phyloP scores from a whole-genome alignment of 2,797 vertebrate species.

The Valencia hispanica region DNA sequence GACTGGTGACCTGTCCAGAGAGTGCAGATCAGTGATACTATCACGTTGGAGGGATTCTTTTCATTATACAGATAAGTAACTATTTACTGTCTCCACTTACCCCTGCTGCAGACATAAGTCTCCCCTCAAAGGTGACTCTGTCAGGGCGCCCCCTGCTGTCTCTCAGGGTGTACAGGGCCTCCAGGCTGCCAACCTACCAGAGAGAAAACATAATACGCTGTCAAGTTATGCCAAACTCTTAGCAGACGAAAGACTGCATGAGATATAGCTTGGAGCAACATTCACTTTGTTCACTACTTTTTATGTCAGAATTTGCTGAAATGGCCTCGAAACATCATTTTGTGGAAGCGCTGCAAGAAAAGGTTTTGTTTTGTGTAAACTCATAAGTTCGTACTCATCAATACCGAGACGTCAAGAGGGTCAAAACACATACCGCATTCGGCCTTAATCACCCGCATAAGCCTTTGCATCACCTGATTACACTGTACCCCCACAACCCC shows the following conservation, averaged over 20 bases:
- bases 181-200: slow-evolving; percentile 70
- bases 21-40: slow-evolving; percentile 11
- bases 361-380: not conserved
- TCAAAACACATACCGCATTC: slow-evolving; percentile 44
- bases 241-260: not conserved
- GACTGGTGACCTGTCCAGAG: slow-evolving; percentile 30
- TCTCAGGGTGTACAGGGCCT: slow-evolving; percentile 60
- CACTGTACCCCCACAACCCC: slow-evolving; percentile 33
- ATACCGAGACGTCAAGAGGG: slow-evolving; percentile 24
- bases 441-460: slow-evolving; percentile 59
- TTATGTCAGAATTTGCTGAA: not conserved
- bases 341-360: not conserved
- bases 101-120: slow-evolving; percentile 47
- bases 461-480: slow-evolving; percentile 57
- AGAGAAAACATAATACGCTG: slow-evolving; percentile 31
- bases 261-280: not conserved
- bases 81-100: slow-evolving; percentile 60
- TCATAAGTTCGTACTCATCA: slow-evolving; percentile 20
- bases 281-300: not conserved
- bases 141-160: slow-evolving; percentile 68
- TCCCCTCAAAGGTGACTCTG: slow-evolving; percentile 61
- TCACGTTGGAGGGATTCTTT: slow-evolving; percentile 19
- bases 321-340: not conserved
- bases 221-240: slow-evolving; percentile 20
- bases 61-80: slow-evolving; percentile 1